Percentiles rank a stretch among this genome's conserved stretches.
phyloP scores from a whole-genome alignment of 2,888 invertebrate genomes.

The Miltochrista miniata region DNA sequence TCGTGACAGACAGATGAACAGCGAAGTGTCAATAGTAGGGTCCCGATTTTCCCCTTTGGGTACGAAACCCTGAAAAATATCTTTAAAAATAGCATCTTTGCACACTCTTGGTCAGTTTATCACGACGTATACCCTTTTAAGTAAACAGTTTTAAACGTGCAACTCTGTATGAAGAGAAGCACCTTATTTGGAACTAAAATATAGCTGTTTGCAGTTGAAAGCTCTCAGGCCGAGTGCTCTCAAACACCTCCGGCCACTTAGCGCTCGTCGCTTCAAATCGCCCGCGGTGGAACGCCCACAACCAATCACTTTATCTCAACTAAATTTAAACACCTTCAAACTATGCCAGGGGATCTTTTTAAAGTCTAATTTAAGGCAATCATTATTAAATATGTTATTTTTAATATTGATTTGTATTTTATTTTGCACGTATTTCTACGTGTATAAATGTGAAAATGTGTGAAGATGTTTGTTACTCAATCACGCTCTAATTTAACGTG shows the following conservation, averaged over 20 bases:
- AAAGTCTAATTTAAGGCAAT: slow-evolving; percentile 9
- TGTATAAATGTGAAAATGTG: too few species aligned
- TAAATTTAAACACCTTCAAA: slow-evolving; percentile 31
- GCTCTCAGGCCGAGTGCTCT: slow-evolving; percentile 11
- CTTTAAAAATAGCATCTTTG: too few species aligned
- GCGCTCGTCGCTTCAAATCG: slow-evolving; percentile 32
- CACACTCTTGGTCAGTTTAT: too few species aligned
- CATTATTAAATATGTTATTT: neutral
- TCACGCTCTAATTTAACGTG: too few species aligned
- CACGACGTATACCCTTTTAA: neutral
- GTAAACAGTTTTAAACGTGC: slow-evolving; percentile 5
- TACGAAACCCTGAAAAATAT: too few species aligned
- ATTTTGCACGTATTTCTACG: neutral
- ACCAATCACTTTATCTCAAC: slow-evolving; percentile 31
- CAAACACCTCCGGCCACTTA: slow-evolving; percentile 16
- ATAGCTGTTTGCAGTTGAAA: slow-evolving; percentile 20
- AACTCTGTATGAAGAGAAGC: slow-evolving; percentile 11
- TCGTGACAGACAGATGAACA: too few species aligned
- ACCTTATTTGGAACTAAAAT: slow-evolving; percentile 16
- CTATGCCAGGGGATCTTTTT: slow-evolving; percentile 7
- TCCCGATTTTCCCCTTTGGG: too few species aligned
- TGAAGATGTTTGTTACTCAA: too few species aligned
- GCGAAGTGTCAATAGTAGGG: too few species aligned
- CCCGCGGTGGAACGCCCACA: slow-evolving; percentile 34
- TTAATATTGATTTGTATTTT: neutral